Evolutionary conservation across 2,888 invertebrate genomes (phyloP), one percentile per base, ranked within the genome.

Genomic region (Ectemnius lituratus): DNA sequence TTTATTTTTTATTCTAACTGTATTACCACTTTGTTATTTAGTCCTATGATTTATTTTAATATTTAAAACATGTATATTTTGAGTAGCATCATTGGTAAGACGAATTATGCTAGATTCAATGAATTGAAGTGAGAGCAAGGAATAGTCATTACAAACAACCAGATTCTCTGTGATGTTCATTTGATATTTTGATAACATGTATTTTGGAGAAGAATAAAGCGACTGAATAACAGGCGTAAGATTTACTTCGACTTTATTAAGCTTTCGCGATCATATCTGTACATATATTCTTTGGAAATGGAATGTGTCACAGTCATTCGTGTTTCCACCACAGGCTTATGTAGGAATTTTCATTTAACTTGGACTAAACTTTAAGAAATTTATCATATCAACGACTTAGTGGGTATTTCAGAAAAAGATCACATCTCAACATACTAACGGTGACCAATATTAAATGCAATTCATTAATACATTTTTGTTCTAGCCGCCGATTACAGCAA

Each of bases 1-100:
- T 18, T 20, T 18, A 0, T 11, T 57, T 68, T 59, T 65, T 62
- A 67, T 59, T 64, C 13, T 20, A 65, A 47, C n/a, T 56, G 16
- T 59, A 49, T 64, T 37, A 8, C 37, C 23, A 23, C 11, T 37
- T 37, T 6, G 37, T 37, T 11, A 37, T 37, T 37, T 37, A 37
- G 37, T 37, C 37, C 37, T 37, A 37, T 37, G 11, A 37, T 37
- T 37, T 37, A 37, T 37, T 37, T 37, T 37, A 37, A 11, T 37
- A 37, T 37, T 37, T 37, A 37, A 37, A 37, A 37, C 11, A 37
- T 37, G 11, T 37, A 37, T 37, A 37, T 8, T 37, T 11, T 37
- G 11, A 6, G 11, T 37, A 37, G 1, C 37, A 37, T 37, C 37
- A 37, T 6, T 20, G 23, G 23, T 23, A 23, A 23, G 23, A 23